phyloP scores from a whole-genome alignment of 1,140 invertebrate genomes.

The Cherax quadricarinatus region DNA sequence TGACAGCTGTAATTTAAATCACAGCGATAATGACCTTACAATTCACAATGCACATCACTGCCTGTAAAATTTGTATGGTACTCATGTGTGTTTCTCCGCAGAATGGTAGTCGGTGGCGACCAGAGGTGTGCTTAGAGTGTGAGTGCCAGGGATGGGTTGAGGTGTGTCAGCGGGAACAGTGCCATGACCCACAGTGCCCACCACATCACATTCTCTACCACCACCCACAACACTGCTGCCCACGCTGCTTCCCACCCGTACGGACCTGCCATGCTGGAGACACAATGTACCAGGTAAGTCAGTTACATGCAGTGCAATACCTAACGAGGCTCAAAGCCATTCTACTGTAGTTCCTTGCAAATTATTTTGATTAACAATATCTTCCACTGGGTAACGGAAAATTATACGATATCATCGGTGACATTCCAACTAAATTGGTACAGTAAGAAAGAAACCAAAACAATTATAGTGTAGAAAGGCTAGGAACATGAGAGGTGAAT shows the following conservation, averaged over 20 bases:
- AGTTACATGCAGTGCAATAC: not conserved
- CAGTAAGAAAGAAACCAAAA: too few relatives aligned
- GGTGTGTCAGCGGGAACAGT: constrained; percentile 29
- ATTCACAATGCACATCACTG: too few relatives aligned
- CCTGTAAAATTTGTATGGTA: not conserved
- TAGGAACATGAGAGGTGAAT: too few relatives aligned
- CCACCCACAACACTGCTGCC: constrained; percentile 31
- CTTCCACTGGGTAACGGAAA: too few relatives aligned
- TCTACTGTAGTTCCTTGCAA: too few relatives aligned
- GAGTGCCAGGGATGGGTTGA: constrained; percentile 35
- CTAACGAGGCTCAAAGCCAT: too few relatives aligned
- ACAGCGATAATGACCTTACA: too few relatives aligned
- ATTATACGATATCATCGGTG: too few relatives aligned
- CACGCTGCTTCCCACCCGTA: constrained; percentile 10
- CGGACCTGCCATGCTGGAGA: constrained; percentile 25
- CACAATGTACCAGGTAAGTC: constrained; percentile 33
- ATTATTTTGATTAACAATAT: too few relatives aligned
- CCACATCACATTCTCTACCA: not conserved
- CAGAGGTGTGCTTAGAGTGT: constrained; percentile 23
- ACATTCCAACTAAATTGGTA: too few relatives aligned
- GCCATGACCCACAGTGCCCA: constrained; percentile 6
- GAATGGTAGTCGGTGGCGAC: constrained; percentile 39
- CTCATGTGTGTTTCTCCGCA: not conserved
- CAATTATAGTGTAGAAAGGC: too few relatives aligned
- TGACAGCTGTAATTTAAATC: too few relatives aligned